Evolutionary conservation across 2,888 invertebrate species (phyloP).

Genomic region (Cotesia congregata): DNA sequence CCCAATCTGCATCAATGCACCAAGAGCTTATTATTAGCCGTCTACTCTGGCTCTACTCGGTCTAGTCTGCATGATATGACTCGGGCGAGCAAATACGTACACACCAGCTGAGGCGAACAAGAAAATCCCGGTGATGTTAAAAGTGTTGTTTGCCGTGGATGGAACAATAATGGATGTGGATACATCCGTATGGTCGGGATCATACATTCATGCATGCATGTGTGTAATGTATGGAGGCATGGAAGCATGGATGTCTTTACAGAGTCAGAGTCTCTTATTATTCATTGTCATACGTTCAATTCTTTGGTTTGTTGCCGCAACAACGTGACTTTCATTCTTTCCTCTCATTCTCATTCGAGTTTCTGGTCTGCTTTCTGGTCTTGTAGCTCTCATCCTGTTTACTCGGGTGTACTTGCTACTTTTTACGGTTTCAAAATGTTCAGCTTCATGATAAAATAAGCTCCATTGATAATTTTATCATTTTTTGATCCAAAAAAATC

Average conservation of each 20-base stretch:
- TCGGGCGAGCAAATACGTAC: conserved; percentile 25
- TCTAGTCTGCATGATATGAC: neutral
- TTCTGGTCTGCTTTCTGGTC: neutral
- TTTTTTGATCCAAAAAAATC: too few relatives aligned
- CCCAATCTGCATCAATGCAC: conserved; percentile 44
- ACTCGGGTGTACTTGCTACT: neutral
- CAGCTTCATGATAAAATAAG: too few relatives aligned
- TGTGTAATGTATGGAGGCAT: neutral
- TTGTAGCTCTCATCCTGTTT: neutral
- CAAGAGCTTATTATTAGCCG: conserved; percentile 43
- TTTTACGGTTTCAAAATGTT: neutral
- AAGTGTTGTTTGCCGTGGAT: neutral
- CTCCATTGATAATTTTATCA: too few relatives aligned
- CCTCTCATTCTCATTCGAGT: neutral
- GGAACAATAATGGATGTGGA: conserved; percentile 35
- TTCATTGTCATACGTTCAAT: conserved; percentile 1
- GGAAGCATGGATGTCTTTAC: neutral
- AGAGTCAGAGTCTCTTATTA: neutral
- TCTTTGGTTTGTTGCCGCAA: neutral
- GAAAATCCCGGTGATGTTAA: conserved; percentile 27
- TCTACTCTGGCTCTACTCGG: neutral
- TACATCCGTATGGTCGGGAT: neutral
- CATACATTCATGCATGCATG: neutral
- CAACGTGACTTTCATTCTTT: neutral
- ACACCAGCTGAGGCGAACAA: conserved; percentile 33